Percentiles rank a stretch among this genome's conserved stretches.
These are phyloP conservation scores for Sinohyriopsis cumingii DNA, from an alignment of 2,888 invertebrate species.

Conservation along the genomic window DNA sequence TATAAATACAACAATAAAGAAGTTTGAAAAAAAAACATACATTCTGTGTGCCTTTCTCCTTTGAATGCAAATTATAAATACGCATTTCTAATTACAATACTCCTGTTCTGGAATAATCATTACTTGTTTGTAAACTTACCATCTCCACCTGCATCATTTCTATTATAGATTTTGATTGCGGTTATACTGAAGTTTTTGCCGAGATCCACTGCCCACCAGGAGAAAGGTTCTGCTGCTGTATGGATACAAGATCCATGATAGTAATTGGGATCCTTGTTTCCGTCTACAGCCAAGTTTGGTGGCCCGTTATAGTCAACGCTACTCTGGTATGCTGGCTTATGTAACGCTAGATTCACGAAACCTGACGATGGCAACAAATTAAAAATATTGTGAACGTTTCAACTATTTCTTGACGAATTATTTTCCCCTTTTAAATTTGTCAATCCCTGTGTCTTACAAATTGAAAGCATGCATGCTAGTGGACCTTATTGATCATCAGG, in stretches of 20 bases:
- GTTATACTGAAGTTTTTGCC: slow-evolving; percentile 14
- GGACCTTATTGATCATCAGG: too few species aligned
- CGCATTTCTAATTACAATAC: too few species aligned
- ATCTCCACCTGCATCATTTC: slow-evolving; percentile 19
- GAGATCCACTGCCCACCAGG: slow-evolving; percentile 31
- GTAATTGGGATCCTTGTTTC: slow-evolving; percentile 13
- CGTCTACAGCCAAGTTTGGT: slow-evolving; percentile 1
- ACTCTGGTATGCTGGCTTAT: slow-evolving; percentile 5
- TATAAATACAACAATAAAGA: too few species aligned
- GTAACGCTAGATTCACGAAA: slow-evolving; percentile 23
- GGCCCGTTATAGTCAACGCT: background rate
- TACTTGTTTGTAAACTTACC: background rate
- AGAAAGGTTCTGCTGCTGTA: slow-evolving; percentile 11
- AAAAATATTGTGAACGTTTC: too few species aligned
- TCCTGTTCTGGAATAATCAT: too few species aligned
- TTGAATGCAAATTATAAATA: too few species aligned
- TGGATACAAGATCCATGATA: slow-evolving; percentile 25
- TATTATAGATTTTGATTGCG: slow-evolving; percentile 19
- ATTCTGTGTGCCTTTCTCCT: too few species aligned
- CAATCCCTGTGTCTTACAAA: too few species aligned
- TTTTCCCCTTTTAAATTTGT: too few species aligned
- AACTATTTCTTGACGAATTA: too few species aligned
- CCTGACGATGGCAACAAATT: slow-evolving; percentile 5
- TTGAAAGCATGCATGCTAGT: too few species aligned
- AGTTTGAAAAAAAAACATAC: too few species aligned